These are phyloP conservation scores for Lepidurus couesii DNA, from an alignment of 1,140 invertebrate genomes.

Conservation along the genomic window DNA sequence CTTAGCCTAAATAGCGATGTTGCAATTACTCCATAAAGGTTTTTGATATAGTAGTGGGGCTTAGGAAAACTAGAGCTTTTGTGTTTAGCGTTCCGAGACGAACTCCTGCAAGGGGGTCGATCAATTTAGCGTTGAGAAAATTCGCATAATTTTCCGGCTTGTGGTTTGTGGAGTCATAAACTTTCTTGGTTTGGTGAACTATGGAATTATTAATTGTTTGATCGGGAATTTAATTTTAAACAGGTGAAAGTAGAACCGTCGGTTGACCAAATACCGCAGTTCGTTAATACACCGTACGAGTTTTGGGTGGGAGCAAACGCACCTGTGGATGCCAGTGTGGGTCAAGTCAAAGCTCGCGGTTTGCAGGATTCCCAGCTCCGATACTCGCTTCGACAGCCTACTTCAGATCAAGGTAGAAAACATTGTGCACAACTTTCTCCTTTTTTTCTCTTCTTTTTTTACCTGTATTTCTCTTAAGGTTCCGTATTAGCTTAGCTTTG, in stretches of 20 bases:
- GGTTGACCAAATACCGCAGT: constrained; percentile 60
- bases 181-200: no score
- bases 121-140: no score
- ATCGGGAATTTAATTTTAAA: constrained; percentile 33
- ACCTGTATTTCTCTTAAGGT: constrained; percentile 31
- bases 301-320: constrained; percentile 83
- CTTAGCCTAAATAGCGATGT: no score
- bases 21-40: no score
- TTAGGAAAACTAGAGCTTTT: no score
- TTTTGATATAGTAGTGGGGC: no score
- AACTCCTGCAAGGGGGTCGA: no score
- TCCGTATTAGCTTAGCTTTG: not conserved
- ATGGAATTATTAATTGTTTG: not conserved
- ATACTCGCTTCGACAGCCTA: constrained; percentile 26
- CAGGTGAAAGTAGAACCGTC: constrained; percentile 42
- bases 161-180: not conserved
- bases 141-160: not conserved
- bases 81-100: no score
- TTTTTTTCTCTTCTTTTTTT: constrained; percentile 42
- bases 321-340: constrained; percentile 73
- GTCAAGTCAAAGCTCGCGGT: constrained; percentile 56
- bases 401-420: constrained; percentile 13
- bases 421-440: constrained; percentile 53
- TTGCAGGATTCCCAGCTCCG: constrained; percentile 38
- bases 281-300: constrained; percentile 79